phyloP scores from a whole-genome alignment of 2,797 vertebrate genomes.

The Tympanoctomys barrerae region DNA sequence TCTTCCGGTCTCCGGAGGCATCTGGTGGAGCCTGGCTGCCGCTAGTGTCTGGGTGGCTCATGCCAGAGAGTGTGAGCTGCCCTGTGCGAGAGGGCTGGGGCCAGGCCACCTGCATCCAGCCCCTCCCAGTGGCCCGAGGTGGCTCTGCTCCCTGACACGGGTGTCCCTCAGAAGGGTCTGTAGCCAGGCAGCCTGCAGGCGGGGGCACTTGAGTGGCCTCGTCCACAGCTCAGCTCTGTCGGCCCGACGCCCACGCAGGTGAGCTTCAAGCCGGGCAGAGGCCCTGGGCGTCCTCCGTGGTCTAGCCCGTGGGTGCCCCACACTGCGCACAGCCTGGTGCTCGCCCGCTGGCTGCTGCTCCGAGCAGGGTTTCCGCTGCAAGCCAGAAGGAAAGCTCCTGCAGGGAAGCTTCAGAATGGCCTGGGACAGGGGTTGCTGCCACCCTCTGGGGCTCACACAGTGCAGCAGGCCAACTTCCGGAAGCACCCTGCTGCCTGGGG shows the following conservation, averaged over 20 bases:
- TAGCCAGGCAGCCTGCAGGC: neutral
- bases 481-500: neutral
- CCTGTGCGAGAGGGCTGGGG: neutral
- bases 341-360: neutral
- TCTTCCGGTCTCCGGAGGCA: rapidly evolving
- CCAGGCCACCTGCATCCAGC: neutral
- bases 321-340: neutral
- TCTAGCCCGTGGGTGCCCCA: neutral
- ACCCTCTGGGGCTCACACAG: neutral
- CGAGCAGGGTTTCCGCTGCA: rapidly evolving
- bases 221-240: neutral
- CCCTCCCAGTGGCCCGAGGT: too few relatives aligned
- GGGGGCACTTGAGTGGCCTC: neutral
- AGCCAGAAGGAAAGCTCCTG: neutral
- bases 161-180: neutral
- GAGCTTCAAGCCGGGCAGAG: neutral
- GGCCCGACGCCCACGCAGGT: neutral
- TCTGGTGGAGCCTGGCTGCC: neutral
- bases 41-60: neutral
- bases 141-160: neutral
- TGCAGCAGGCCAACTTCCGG: neutral
- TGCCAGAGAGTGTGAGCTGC: neutral
- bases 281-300: neutral
- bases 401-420: neutral
- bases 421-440: neutral